Evolutionary conservation across 2,113 vertebrate genomes (phyloP).

Genomic region (Enhydra lutris): DNA sequence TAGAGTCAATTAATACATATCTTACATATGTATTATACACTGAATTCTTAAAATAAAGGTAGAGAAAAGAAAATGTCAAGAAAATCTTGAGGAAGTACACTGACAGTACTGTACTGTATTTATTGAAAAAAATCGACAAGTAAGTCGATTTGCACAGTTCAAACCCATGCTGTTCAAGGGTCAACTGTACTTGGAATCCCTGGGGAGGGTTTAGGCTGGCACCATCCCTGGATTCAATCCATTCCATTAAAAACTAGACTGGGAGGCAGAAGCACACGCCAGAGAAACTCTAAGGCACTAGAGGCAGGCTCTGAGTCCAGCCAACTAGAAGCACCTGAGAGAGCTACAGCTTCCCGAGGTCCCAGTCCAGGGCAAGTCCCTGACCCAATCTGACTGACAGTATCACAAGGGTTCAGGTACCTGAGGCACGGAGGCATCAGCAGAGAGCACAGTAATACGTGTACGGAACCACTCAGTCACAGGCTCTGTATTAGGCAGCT

Average conservation of each 20-base stretch:
- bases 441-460: background rate
- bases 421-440: background rate
- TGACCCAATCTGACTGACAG: background rate
- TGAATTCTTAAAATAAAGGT: background rate
- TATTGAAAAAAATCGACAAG: background rate
- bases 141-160: background rate
- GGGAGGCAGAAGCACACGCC: background rate
- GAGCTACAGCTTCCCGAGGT: background rate
- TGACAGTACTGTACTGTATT: background rate
- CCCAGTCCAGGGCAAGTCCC: background rate
- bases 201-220: background rate
- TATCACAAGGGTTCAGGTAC: background rate
- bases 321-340: background rate
- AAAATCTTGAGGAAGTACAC: background rate
- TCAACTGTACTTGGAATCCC: background rate
- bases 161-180: background rate
- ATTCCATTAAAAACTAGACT: constrained; percentile 2
- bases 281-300: background rate
- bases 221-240: background rate
- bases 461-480: background rate
- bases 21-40: background rate
- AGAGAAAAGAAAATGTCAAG: background rate
- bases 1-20: background rate
- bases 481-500: constrained; percentile 15
- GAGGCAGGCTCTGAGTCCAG: background rate